A percentile compares a stretch with the other conserved stretches of the same genome.
Conservation (phyloP, 2,888 invertebrate genomes). For the Bedellia somnulentella region DNA sequence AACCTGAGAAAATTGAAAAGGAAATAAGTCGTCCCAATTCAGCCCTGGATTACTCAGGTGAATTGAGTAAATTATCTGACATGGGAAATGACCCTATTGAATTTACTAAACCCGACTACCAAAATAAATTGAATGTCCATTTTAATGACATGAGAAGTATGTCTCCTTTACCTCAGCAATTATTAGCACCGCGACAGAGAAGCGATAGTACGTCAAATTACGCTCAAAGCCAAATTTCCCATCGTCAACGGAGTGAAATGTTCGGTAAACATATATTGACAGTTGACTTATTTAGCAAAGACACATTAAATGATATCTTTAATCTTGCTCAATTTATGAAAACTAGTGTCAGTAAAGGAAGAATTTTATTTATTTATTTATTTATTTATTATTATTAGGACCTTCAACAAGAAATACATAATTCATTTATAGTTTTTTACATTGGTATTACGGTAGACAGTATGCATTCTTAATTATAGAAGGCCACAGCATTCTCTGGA, state of each 20-base stretch:
- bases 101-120: conserved; percentile 22
- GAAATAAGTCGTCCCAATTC: conserved; percentile 59
- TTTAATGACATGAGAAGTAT: conserved; percentile 58
- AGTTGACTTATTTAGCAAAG: conserved; percentile 85
- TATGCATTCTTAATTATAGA: too few relatives aligned
- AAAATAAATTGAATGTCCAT: conserved; percentile 56
- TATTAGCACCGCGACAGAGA: conserved; percentile 43
- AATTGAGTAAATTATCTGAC: conserved; percentile 34
- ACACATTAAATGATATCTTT: conserved; percentile 90
- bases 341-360: conserved; percentile 79
- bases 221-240: conserved; percentile 30
- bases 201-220: conserved; percentile 62
- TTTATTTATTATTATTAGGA: too few relatives aligned
- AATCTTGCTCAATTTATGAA: conserved; percentile 90
- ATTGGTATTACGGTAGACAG: too few relatives aligned
- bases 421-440: too few relatives aligned
- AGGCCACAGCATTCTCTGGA: too few relatives aligned
- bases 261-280: conserved; percentile 80
- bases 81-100: conserved; percentile 40
- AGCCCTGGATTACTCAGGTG: conserved; percentile 54
- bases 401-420: too few relatives aligned
- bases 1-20: conserved; percentile 42
- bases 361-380: too few relatives aligned
- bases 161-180: conserved; percentile 52
- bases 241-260: conserved; percentile 45